A percentile compares a stretch with the other conserved stretches of the same genome.
These are phyloP conservation scores for Huso huso DNA, from an alignment of 2,797 vertebrate species.

Conservation along the genomic window DNA sequence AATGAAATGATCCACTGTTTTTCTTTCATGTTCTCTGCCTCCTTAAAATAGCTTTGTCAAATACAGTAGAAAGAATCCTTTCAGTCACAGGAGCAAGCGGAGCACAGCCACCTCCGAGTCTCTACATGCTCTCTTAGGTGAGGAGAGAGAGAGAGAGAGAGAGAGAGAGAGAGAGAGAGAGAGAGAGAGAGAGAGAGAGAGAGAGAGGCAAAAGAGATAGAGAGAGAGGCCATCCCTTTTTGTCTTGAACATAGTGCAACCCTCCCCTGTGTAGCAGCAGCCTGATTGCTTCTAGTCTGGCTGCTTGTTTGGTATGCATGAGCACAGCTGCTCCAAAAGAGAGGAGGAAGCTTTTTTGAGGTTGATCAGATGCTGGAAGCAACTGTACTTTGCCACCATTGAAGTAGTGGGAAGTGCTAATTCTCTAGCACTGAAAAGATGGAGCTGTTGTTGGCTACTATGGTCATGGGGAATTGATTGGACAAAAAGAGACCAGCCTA, in stretches of 20 bases:
- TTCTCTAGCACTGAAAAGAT: conserved; percentile 49
- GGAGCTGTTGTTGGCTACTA: conserved; percentile 51
- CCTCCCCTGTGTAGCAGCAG: conserved; percentile 68
- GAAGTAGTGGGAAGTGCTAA: conserved; percentile 21
- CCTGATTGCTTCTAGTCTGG: conserved; percentile 54
- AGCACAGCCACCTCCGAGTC: conserved; percentile 16
- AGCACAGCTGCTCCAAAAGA: conserved; percentile 37
- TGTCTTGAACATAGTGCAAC: conserved; percentile 58
- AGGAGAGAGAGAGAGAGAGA: conserved; percentile 21
- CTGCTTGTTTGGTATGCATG: conserved; percentile 58
- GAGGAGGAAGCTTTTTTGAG: conserved; percentile 42
- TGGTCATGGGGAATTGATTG: conserved; percentile 43
- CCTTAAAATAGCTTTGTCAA: conserved; percentile 6
- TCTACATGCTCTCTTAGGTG: conserved; percentile 14
- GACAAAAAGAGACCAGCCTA: conserved; percentile 34
- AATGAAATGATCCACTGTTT: conserved; percentile 1
- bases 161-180: conserved; percentile 3
- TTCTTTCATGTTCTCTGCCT: not conserved
- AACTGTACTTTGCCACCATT: conserved; percentile 2
- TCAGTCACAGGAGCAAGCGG: not conserved
- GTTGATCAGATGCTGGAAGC: conserved; percentile 37
- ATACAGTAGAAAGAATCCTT: not conserved
- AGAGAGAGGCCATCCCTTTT: conserved; percentile 41
- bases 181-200: conserved; percentile 11
- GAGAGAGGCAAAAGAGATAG: conserved; percentile 28